These are phyloP conservation scores for Alectoris magna DNA, from an alignment of 2,797 vertebrate genomes.

Conservation along the genomic window DNA sequence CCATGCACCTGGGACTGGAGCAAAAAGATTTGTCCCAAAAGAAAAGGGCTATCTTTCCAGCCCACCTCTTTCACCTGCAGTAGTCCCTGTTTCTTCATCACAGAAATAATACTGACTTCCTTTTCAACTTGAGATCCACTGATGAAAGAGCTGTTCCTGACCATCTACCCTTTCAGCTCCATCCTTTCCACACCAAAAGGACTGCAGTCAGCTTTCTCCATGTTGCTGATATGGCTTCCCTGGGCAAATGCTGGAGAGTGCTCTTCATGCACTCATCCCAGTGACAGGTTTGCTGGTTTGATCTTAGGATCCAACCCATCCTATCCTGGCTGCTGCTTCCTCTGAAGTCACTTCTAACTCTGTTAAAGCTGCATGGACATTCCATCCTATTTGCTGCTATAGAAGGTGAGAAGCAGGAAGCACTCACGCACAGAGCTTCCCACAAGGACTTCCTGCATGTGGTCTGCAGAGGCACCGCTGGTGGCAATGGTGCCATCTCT, in stretches of 20 bases:
- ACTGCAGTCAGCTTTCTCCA: not conserved
- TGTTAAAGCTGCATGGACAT: not conserved
- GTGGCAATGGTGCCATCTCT: too few species aligned
- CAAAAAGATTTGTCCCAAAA: not conserved
- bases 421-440: not conserved
- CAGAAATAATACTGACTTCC: not conserved
- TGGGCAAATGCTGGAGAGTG: not conserved
- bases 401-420: not conserved
- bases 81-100: not conserved
- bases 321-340: not conserved
- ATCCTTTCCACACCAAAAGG: not conserved
- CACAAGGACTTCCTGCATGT: not conserved
- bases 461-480: not conserved
- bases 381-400: too few species aligned
- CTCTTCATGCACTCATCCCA: not conserved
- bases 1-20: not conserved
- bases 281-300: not conserved
- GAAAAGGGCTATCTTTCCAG: not conserved
- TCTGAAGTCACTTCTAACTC: not conserved
- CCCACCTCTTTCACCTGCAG: fast-evolving
- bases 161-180: not conserved
- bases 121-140: not conserved
- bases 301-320: not conserved
- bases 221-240: not conserved
- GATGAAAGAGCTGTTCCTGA: not conserved